phyloP scores from a whole-genome alignment of 1,140 invertebrate genomes.

The Colletes gigas region DNA sequence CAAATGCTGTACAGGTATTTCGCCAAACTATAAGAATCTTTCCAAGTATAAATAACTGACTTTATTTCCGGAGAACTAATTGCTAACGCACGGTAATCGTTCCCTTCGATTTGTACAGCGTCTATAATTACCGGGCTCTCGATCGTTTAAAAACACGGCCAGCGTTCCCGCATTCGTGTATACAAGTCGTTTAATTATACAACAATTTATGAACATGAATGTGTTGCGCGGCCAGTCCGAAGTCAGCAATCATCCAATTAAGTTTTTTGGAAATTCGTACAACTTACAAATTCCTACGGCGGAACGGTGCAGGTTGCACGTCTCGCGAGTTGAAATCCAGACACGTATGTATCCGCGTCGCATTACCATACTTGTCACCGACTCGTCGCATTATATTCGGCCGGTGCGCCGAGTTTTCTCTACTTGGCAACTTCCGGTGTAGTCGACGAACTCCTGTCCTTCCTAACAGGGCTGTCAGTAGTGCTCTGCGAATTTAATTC shows the following conservation, averaged over 20 bases:
- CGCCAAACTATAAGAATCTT: background rate
- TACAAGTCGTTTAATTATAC: background rate
- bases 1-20: too few relatives aligned
- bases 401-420: slow-evolving; percentile 65
- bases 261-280: slow-evolving; percentile 35
- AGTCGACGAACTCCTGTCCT: slow-evolving; percentile 44
- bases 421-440: slow-evolving; percentile 72
- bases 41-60: background rate
- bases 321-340: slow-evolving; percentile 51
- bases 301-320: background rate
- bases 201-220: slow-evolving; percentile 17
- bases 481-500: slow-evolving; percentile 64
- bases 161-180: background rate
- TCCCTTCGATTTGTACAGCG: background rate
- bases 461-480: slow-evolving; percentile 41
- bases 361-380: slow-evolving; percentile 61
- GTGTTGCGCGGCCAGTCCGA: background rate
- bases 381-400: slow-evolving; percentile 65
- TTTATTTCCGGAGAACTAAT: background rate
- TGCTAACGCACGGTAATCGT: background rate
- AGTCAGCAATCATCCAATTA: slow-evolving; percentile 44
- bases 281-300: background rate
- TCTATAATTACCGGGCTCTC: background rate
- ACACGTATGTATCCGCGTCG: slow-evolving; percentile 55
- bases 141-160: slow-evolving; percentile 2